Evolutionary conservation across 2,888 invertebrate genomes (phyloP).

Genomic region (Polydesmus complanatus): DNA sequence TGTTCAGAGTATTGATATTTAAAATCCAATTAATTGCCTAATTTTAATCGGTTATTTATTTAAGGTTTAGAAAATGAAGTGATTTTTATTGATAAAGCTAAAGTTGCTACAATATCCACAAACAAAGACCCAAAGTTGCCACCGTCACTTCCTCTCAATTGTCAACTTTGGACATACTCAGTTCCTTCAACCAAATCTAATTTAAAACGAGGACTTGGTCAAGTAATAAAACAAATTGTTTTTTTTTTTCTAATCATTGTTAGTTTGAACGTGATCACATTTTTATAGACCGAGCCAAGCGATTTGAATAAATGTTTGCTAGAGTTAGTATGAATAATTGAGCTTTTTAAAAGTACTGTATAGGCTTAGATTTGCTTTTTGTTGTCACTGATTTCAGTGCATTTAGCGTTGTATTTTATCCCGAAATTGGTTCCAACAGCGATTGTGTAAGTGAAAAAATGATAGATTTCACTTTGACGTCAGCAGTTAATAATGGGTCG

Average conservation of each 20-base stretch:
- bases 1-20: not conserved
- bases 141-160: not conserved
- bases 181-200: not conserved
- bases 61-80: constrained; percentile 1
- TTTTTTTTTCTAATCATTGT: too few relatives aligned
- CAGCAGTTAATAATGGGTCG: too few relatives aligned
- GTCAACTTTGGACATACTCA: constrained; percentile 4
- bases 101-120: not conserved
- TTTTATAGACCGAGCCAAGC: not conserved
- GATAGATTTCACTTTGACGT: too few relatives aligned
- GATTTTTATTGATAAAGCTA: not conserved
- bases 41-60: not conserved
- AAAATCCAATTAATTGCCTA: not conserved
- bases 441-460: too few relatives aligned
- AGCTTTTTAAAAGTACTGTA: not conserved
- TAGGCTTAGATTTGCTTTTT: too few relatives aligned
- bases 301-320: not conserved
- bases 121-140: too few relatives aligned
- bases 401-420: not conserved
- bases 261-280: too few relatives aligned
- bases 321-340: not conserved
- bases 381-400: not conserved
- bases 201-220: not conserved
- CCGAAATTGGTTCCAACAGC: not conserved
- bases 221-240: too few relatives aligned